Percentiles rank a stretch among this genome's conserved stretches.
phyloP scores from a whole-genome alignment of 1,140 invertebrate species.

The Drosophila asahinai region DNA sequence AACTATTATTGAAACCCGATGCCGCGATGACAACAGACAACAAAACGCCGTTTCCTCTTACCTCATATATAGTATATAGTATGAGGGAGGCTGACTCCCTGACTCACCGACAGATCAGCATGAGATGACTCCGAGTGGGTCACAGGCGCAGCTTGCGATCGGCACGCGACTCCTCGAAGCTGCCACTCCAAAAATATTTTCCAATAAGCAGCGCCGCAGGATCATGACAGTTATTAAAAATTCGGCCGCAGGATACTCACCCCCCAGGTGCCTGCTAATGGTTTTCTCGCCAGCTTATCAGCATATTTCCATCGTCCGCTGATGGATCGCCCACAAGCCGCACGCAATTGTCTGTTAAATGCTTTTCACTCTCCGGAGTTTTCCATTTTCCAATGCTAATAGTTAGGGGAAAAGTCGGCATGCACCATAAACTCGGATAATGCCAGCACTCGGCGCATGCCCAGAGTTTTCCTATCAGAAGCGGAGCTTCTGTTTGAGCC shows the following conservation, averaged over 20 bases:
- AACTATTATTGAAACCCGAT: conserved; percentile 80
- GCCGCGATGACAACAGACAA: conserved; percentile 76
- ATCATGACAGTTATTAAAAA: conserved; percentile 70
- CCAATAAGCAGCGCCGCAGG: conserved; percentile 62
- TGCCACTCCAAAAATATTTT: conserved; percentile 42
- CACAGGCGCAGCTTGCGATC: conserved; percentile 69
- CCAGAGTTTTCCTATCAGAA: conserved; percentile 29
- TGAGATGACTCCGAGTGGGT: conserved; percentile 55
- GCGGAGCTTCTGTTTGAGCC: conserved; percentile 12
- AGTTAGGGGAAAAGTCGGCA: conserved; percentile 32
- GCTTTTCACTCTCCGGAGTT: conserved; percentile 39
- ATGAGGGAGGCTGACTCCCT: conserved; percentile 26
- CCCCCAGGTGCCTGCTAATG: conserved; percentile 52
- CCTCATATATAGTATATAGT: not conserved
- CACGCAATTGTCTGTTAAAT: conserved; percentile 65
- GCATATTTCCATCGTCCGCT: conserved; percentile 50
- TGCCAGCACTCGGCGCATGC: conserved; percentile 33
- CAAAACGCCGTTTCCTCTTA: conserved; percentile 11
- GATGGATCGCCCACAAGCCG: conserved; percentile 42
- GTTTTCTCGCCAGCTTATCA: conserved; percentile 74
- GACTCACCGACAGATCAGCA: conserved; percentile 43
- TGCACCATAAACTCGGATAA: conserved; percentile 60
- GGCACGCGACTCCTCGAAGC: conserved; percentile 64
- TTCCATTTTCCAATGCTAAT: conserved; percentile 63
- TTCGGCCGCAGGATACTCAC: conserved; percentile 14